Evolutionary conservation across 1,140 invertebrate genomes (phyloP).

Genomic region (Diachasmimorpha longicaudata): DNA sequence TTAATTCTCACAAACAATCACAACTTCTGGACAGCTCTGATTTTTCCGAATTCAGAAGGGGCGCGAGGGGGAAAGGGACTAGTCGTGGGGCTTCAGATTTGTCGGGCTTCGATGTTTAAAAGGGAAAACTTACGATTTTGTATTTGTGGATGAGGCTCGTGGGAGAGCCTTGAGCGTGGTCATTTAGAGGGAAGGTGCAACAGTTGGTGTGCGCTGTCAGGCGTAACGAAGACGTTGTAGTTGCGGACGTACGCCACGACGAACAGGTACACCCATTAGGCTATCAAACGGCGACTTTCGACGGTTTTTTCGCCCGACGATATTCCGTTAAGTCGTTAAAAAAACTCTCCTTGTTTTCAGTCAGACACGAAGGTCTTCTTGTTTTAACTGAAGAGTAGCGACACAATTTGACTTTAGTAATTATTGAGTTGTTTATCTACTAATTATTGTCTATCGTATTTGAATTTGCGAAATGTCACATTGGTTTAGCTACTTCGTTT

Average conservation of each 20-base stretch:
- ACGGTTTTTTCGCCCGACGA: background rate
- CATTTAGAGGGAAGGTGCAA: conserved; percentile 38
- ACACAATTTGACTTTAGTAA: no score
- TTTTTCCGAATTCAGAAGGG: background rate
- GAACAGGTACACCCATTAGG: conserved; percentile 35
- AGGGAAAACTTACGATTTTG: background rate
- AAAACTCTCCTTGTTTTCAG: background rate
- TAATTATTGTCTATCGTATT: no score
- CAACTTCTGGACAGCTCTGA: background rate
- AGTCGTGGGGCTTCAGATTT: background rate
- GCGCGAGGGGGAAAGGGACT: background rate
- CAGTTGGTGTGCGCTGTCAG: conserved; percentile 44
- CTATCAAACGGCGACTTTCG: background rate
- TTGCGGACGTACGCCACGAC: conserved; percentile 37
- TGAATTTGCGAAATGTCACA: no score
- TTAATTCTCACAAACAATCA: background rate
- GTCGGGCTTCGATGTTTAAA: conserved; percentile 6
- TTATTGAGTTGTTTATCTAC: no score
- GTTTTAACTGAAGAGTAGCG: no score
- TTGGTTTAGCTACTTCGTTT: no score
- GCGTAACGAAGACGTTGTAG: conserved; percentile 46
- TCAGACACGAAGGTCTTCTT: no score
- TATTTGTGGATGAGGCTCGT: background rate
- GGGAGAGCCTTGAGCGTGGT: conserved; percentile 11
- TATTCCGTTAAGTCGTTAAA: background rate